These are phyloP conservation scores for Neodiprion lecontei DNA, from an alignment of 1,140 invertebrate species.

Conservation along the genomic window DNA sequence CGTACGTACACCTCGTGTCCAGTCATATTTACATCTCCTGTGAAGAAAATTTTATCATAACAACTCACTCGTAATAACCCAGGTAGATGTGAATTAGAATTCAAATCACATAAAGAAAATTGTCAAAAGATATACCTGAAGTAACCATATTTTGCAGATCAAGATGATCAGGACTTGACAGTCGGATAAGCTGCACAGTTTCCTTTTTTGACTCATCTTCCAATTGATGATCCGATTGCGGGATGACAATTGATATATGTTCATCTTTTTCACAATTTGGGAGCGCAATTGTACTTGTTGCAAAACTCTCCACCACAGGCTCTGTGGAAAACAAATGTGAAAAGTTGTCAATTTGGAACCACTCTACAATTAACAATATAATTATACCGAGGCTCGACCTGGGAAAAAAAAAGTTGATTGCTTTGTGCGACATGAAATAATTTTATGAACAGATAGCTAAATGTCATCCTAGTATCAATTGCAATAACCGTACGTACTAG, in stretches of 20 bases:
- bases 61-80: not conserved
- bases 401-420: too few species aligned
- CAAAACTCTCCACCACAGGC: not conserved
- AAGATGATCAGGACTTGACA: constrained; percentile 26
- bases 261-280: too few species aligned
- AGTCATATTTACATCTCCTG: not conserved
- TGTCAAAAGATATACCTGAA: constrained; percentile 23
- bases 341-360: too few species aligned
- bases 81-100: not conserved
- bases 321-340: not conserved
- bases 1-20: constrained; percentile 28
- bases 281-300: not conserved
- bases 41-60: not conserved
- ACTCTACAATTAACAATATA: too few species aligned
- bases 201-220: constrained; percentile 19
- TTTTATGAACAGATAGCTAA: too few species aligned
- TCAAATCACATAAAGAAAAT: too few species aligned
- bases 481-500: too few species aligned
- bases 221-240: not conserved
- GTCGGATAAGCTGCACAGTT: constrained; percentile 31
- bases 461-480: too few species aligned
- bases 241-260: not conserved
- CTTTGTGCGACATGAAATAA: too few species aligned
- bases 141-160: constrained; percentile 32
- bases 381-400: too few species aligned